phyloP scores from a whole-genome alignment of 2,888 invertebrate species.

The Spicauda simplicius region DNA sequence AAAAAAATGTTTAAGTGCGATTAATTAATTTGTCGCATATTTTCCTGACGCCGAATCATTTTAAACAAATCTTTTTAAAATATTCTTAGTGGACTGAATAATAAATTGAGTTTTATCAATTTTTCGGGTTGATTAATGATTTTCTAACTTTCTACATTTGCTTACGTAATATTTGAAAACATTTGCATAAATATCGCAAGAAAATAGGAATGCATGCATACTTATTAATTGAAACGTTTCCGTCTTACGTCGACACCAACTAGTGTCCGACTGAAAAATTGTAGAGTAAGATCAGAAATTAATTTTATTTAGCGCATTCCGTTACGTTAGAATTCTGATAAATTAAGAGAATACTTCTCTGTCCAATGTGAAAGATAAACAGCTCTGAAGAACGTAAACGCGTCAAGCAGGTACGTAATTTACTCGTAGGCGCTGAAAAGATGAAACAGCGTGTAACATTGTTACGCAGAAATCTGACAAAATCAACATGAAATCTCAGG shows the following conservation, averaged over 20 bases:
- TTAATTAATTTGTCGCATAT: too few relatives aligned
- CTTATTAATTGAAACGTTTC: slow-evolving; percentile 4
- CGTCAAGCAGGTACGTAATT: slow-evolving; percentile 40
- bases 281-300: slow-evolving; percentile 25
- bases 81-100: too few relatives aligned
- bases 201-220: background rate
- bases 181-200: too few relatives aligned
- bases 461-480: slow-evolving; percentile 17
- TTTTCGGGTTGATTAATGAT: too few relatives aligned
- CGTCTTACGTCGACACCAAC: background rate
- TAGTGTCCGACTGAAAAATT: slow-evolving; percentile 7
- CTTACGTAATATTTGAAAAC: too few relatives aligned
- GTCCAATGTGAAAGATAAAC: slow-evolving; percentile 42
- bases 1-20: too few relatives aligned
- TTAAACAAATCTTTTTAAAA: too few relatives aligned
- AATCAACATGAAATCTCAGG: slow-evolving; percentile 12
- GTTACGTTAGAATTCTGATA: slow-evolving; percentile 39
- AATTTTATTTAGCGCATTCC: slow-evolving; percentile 37
- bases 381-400: slow-evolving; percentile 39
- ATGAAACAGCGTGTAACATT: slow-evolving; percentile 19
- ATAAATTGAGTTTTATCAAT: background rate
- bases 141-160: too few relatives aligned
- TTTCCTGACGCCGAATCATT: too few relatives aligned
- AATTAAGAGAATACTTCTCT: slow-evolving; percentile 39
- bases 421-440: slow-evolving; percentile 24